These are phyloP conservation scores for Limnephilus rhombicus DNA, from an alignment of 2,888 invertebrate genomes.

Conservation along the genomic window DNA sequence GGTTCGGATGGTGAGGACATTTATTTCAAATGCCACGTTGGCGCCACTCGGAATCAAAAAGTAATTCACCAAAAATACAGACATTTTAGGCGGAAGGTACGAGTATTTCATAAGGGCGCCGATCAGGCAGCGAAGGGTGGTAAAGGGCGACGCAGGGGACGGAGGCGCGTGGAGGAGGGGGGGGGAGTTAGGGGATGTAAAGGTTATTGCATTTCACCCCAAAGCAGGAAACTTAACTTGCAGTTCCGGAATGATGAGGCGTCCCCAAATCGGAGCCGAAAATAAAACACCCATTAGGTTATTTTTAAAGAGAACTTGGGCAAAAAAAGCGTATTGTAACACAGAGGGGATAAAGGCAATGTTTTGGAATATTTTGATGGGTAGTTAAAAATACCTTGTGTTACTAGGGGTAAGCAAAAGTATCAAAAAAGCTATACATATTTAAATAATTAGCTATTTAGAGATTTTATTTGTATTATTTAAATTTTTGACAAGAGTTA, in stretches of 20 bases:
- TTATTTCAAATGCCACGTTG: neutral
- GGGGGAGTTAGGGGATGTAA: constrained; percentile 11
- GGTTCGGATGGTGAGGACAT: no score
- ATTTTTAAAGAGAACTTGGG: constrained; percentile 26
- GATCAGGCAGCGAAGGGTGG: neutral
- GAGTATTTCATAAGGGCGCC: neutral
- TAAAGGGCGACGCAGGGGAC: constrained; percentile 20
- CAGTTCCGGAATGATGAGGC: neutral
- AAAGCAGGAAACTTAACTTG: constrained; percentile 31
- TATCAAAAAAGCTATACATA: neutral
- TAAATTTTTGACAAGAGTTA: no score
- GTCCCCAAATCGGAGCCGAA: constrained; percentile 3
- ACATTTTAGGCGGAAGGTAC: neutral
- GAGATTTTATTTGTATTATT: neutral
- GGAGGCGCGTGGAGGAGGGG: neutral
- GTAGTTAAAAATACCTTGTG: neutral
- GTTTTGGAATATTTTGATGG: constrained; percentile 6
- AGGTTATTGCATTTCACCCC: constrained; percentile 53
- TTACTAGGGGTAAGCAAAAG: neutral
- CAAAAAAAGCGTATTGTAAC: constrained; percentile 5
- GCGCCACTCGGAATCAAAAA: neutral
- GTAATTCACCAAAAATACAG: constrained; percentile 7
- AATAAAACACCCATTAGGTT: constrained; percentile 26
- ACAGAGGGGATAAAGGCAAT: constrained; percentile 25
- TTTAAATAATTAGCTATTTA: neutral